Evolutionary conservation across 2,113 vertebrate genomes (phyloP).

Genomic region (Candoia aspera): DNA sequence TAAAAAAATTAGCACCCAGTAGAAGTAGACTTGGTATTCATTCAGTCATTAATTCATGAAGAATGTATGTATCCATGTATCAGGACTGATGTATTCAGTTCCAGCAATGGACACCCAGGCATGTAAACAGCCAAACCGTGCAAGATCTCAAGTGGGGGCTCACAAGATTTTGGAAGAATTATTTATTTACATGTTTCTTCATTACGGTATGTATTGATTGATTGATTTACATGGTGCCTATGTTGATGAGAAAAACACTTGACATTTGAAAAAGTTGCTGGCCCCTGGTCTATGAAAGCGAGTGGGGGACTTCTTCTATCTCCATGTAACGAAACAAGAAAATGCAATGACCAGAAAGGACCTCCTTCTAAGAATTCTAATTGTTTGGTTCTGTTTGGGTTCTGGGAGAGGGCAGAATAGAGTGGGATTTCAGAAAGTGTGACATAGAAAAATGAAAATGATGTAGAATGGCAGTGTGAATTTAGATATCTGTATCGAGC

Average conservation of each 20-base stretch:
- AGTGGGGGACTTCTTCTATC: not conserved
- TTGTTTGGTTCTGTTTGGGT: not conserved
- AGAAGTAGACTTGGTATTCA: constrained; percentile 2
- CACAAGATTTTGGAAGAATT: not conserved
- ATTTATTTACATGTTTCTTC: not conserved
- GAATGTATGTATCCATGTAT: not conserved
- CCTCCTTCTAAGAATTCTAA: not conserved
- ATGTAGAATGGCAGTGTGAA: not conserved
- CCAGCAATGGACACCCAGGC: not conserved
- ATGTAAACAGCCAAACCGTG: not conserved
- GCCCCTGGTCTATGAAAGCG: not conserved
- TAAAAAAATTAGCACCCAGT: not conserved
- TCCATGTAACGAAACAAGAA: not conserved
- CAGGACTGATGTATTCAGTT: not conserved
- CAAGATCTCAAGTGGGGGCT: not conserved
- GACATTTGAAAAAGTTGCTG: not conserved
- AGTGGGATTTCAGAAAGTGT: not conserved
- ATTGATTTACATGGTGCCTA: not conserved
- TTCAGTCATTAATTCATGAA: not conserved
- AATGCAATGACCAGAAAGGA: not conserved
- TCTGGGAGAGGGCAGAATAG: too few relatives aligned
- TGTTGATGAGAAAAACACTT: not conserved
- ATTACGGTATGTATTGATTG: not conserved
- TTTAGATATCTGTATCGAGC: too few relatives aligned
- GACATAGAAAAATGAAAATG: not conserved